phyloP scores from a whole-genome alignment of 1,140 invertebrate species.

The Ips nitidus region DNA sequence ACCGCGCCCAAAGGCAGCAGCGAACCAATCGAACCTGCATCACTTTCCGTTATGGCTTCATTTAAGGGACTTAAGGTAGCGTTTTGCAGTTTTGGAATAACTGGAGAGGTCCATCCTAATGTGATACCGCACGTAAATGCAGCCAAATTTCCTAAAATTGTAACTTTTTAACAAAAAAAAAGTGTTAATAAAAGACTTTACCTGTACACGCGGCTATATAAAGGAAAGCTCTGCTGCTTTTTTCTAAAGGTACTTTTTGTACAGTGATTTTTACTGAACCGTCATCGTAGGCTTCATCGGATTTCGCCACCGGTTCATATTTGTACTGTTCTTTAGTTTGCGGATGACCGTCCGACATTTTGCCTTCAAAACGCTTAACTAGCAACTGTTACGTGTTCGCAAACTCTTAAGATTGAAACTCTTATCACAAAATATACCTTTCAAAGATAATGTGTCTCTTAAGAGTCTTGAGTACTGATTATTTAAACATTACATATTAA shows the following conservation, averaged over 20 bases:
- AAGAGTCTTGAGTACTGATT: too few relatives aligned
- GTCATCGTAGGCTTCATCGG: slow-evolving; percentile 11
- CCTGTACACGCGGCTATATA: slow-evolving; percentile 41
- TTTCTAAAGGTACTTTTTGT: not conserved
- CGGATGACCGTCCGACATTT: too few relatives aligned
- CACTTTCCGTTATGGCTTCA: slow-evolving; percentile 51
- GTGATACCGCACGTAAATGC: slow-evolving; percentile 66
- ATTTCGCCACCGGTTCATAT: slow-evolving; percentile 14
- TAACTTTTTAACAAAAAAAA: slow-evolving; percentile 1
- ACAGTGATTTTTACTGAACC: slow-evolving; percentile 12
- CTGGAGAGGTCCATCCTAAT: slow-evolving; percentile 76
- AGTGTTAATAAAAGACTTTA: slow-evolving; percentile 13
- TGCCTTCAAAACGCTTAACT: too few relatives aligned
- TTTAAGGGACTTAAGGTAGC: slow-evolving; percentile 53
- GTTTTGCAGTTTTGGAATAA: slow-evolving; percentile 59
- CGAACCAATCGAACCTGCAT: slow-evolving; percentile 81
- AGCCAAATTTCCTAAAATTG: slow-evolving; percentile 66
- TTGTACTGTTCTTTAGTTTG: not conserved
- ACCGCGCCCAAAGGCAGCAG: slow-evolving; percentile 78
- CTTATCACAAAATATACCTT: too few relatives aligned
- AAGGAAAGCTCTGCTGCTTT: slow-evolving; percentile 35
- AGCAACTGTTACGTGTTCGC: too few relatives aligned
- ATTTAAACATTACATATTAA: too few relatives aligned
- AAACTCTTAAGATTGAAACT: too few relatives aligned
- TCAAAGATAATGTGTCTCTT: too few relatives aligned